Evolutionary conservation across 2,797 vertebrate genomes (phyloP).

Genomic region (Schizopygopsis pylzovi): DNA sequence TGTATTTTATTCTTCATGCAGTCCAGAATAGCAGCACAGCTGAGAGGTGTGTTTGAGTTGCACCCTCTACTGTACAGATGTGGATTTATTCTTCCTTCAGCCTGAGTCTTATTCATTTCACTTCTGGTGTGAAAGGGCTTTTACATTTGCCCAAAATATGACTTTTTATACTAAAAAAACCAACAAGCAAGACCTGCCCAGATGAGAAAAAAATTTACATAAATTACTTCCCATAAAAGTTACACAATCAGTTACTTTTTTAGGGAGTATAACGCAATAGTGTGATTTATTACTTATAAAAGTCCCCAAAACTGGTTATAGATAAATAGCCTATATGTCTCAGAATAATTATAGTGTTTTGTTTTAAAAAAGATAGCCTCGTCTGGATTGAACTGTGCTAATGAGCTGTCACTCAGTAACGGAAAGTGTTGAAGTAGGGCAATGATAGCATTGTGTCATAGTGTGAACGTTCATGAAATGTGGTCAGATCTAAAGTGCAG

Average conservation of each 20-base stretch:
- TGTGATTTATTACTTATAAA: not conserved
- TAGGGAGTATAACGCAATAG: not conserved
- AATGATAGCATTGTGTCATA: not conserved
- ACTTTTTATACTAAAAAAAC: not conserved
- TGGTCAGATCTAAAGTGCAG: not conserved
- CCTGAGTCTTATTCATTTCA: no score
- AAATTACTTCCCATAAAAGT: not conserved
- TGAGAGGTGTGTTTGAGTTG: no score
- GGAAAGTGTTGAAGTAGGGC: not conserved
- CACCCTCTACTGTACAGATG: no score
- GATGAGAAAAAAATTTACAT: not conserved
- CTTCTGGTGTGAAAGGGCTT: not conserved
- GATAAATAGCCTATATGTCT: not conserved
- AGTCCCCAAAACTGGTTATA: not conserved
- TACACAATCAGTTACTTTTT: no score
- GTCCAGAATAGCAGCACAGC: no score
- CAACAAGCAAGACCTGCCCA: not conserved
- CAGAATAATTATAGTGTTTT: not conserved
- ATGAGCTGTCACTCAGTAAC: not conserved
- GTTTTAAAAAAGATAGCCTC: not conserved
- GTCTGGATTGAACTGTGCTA: not conserved
- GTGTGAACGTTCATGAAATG: not conserved
- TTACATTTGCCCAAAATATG: not conserved
- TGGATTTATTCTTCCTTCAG: no score
- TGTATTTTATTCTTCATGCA: no score